These are phyloP conservation scores for Grallaria varia DNA, from an alignment of 2,113 vertebrate genomes.

Conservation along the genomic window DNA sequence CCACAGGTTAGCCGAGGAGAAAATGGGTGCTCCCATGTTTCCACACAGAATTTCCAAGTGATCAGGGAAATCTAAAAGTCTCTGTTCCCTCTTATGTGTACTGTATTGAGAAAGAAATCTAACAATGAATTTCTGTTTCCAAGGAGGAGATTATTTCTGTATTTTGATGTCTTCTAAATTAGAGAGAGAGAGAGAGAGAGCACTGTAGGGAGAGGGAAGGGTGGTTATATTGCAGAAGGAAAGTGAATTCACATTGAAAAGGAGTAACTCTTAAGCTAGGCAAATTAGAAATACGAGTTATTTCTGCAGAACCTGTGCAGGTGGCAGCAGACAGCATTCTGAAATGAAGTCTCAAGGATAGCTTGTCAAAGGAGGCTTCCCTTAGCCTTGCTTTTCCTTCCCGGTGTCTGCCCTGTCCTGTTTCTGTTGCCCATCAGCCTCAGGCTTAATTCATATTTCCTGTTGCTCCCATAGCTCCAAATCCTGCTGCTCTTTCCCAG, in stretches of 20 bases:
- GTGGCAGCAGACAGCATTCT: not conserved
- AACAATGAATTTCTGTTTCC: not conserved
- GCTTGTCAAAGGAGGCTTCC: not conserved
- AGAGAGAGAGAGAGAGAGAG: too few relatives aligned
- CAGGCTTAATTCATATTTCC: rapidly evolving
- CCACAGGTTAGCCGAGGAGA: not conserved
- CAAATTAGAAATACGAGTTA: not conserved
- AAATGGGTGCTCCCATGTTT: not conserved
- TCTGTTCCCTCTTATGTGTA: not conserved
- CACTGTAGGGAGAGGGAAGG: not conserved
- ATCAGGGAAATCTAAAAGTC: not conserved
- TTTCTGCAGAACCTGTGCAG: not conserved
- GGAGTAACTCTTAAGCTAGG: not conserved
- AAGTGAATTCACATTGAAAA: not conserved
- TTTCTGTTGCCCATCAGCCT: not conserved
- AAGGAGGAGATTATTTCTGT: not conserved
- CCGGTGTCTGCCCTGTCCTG: rapidly evolving
- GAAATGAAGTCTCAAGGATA: not conserved
- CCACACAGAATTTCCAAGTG: not conserved
- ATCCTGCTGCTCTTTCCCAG: not conserved
- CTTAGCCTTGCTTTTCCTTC: not conserved
- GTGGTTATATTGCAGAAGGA: not conserved
- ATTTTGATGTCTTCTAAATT: not conserved
- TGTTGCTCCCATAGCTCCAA: not conserved
- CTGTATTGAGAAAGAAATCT: not conserved